Evolutionary conservation across 53 echinoderm and acorn worm genomes (phyloP), one percentile per base, ranked within the genome.

Genomic region (Holothuria scabra): DNA sequence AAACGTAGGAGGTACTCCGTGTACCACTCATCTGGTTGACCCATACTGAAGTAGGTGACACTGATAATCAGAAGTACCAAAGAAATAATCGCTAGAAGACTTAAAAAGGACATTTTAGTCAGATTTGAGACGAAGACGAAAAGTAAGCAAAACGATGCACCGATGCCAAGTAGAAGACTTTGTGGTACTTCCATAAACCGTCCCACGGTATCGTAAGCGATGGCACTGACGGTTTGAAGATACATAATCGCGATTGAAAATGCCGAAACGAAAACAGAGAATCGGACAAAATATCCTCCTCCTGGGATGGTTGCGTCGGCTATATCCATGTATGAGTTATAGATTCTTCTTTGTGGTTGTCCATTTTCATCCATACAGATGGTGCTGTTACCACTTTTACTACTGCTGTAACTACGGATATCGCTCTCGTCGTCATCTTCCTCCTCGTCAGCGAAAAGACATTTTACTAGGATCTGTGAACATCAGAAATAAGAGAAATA

Each of bases 281-380:
- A 76, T 8, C 76, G 46, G 24, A 49, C 76, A 22, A 76, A 20
- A 25, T 41, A 41, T 23, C 41, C 46, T 10, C 44, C 22, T 0
- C 56, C 49, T 13, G 19, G 24, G 25, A 76, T 23, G 22, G 46
- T 76, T 24, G 48, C 46, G 49, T 76, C 76, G 8, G 76, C 76
- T 41, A 76, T 76, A 14, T 76, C 76, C 76, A 76, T 76, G 76
- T 76, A 76, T 0, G 76, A 76, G 26, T 76, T 46, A 13, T 52
- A 52, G 20, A 48, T 52, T 52, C 52, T 14, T 18, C 52, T 52
- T 52, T 52, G 14, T 1, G 52, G 52, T 14, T 3, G 14, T 12
- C 18, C 52, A 1, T 69, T 19, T 32, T 69, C 34, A 22, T 34
- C 37, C 19, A n/a, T 41, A 16, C 14, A 4, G 38, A 8, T 41